Evolutionary conservation across 2,888 invertebrate species (phyloP), one percentile per base, ranked within the genome.

Genomic region (Teleiodes luculella): DNA sequence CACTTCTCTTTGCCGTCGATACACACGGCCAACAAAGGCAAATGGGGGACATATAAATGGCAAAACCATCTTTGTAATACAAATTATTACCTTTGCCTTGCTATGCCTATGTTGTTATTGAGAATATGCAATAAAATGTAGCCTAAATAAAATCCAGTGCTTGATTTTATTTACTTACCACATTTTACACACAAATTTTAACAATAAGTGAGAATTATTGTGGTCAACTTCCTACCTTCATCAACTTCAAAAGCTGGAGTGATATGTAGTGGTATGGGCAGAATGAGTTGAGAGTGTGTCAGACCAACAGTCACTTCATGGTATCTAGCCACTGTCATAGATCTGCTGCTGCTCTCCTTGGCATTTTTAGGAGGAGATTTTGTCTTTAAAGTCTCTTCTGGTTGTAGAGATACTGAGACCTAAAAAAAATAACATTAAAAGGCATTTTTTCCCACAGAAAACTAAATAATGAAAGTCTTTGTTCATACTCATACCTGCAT

Each of bases 171-270:
- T n/a, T n/a, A n/a, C n/a, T n/a, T n/a, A n/a, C n/a, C n/a, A n/a
- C n/a, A n/a, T n/a, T n/a, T n/a, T n/a, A n/a, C n/a, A n/a, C n/a
- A n/a, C 13, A 30, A n/a, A 30, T 11, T 36, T 36, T 24, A 20
- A n/a, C n/a, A n/a, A n/a, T n/a, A n/a, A n/a, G n/a, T n/a, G n/a
- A n/a, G n/a, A n/a, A n/a, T n/a, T n/a, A n/a, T n/a, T n/a, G n/a
- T n/a, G n/a, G n/a, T n/a, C n/a, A n/a, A n/a, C n/a, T n/a, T n/a
- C 16, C 11, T 85, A 95, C 95, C 94, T 69, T 97, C 91, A 74
- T 97, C 95, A 10, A 98, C 97, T 49, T 93, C 93, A 86, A 99
- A 99, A n/a, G 97, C 95, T 3, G 99, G 99, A 0, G 98, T 97
- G 4, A 97, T 95, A 73, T 98, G 96, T 54, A 98, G 89, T 1